Conservation (phyloP, 2,113 vertebrate species). For the Suricata suricatta region DNA sequence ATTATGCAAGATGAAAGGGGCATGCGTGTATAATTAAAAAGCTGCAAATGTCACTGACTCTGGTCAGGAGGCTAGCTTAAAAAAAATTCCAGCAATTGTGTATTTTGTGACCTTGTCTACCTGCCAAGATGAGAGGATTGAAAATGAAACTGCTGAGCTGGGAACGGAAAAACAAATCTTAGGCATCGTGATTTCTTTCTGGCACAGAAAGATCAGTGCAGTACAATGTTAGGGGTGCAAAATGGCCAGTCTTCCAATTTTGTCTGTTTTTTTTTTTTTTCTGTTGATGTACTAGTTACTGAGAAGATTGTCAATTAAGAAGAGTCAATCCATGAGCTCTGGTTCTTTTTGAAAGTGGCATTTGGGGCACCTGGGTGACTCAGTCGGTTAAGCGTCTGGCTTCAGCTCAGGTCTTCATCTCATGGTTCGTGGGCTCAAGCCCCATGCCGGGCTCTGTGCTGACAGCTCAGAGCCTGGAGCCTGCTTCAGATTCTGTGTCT, state of each 20-base stretch:
- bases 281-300: not conserved
- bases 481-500: too few species aligned
- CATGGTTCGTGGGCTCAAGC: too few species aligned
- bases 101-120: conserved; percentile 64
- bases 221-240: not conserved
- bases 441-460: too few species aligned
- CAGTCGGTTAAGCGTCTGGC: too few species aligned
- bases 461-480: too few species aligned
- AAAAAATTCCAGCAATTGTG: conserved; percentile 44
- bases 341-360: not conserved
- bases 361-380: too few species aligned
- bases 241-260: not conserved
- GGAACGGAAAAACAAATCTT: not conserved
- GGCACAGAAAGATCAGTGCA: not conserved
- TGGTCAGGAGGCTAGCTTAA: conserved; percentile 60
- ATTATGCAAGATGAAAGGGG: conserved; percentile 74
- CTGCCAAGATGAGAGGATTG: conserved; percentile 44
- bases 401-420: too few species aligned
- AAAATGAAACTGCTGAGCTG: conserved; percentile 1
- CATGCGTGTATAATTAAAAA: conserved; percentile 76
- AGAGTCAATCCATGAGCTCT: not conserved
- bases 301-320: not conserved
- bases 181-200: not conserved
- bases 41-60: conserved; percentile 73
- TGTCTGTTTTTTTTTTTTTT: not conserved